phyloP scores from a whole-genome alignment of 2,797 vertebrate genomes.

The Amblyraja radiata region DNA sequence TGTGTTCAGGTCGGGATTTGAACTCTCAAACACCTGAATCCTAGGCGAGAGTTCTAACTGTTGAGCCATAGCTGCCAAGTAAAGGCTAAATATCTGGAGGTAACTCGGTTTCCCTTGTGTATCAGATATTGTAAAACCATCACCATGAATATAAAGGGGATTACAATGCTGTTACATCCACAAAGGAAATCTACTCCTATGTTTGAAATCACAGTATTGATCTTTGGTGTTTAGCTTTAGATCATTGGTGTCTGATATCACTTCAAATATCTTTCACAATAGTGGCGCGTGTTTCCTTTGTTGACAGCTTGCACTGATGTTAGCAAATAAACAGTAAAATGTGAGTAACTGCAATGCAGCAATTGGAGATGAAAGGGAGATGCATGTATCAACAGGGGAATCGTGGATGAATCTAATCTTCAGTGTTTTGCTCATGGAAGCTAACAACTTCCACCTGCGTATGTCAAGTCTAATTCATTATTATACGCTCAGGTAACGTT shows the following conservation, averaged over 20 bases:
- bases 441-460: not conserved
- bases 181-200: not conserved
- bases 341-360: not conserved
- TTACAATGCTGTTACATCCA: not conserved
- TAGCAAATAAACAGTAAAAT: not conserved
- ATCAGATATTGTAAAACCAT: not conserved
- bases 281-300: not conserved
- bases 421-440: not conserved
- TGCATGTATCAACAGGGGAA: not conserved
- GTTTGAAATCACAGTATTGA: not conserved
- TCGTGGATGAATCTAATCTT: not conserved
- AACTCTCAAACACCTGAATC: not conserved
- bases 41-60: not conserved
- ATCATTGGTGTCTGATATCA: not conserved
- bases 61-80: not conserved
- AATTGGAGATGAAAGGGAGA: not conserved
- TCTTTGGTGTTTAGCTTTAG: not conserved
- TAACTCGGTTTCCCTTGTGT: not conserved
- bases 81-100: too few species aligned
- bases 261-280: not conserved
- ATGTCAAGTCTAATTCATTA: not conserved
- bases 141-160: not conserved
- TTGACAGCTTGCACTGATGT: not conserved
- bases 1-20: not conserved
- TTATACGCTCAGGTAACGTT: too few species aligned